Evolutionary conservation across 2,888 invertebrate genomes (phyloP).

Genomic region (Poecilobothrus nobilitatus): DNA sequence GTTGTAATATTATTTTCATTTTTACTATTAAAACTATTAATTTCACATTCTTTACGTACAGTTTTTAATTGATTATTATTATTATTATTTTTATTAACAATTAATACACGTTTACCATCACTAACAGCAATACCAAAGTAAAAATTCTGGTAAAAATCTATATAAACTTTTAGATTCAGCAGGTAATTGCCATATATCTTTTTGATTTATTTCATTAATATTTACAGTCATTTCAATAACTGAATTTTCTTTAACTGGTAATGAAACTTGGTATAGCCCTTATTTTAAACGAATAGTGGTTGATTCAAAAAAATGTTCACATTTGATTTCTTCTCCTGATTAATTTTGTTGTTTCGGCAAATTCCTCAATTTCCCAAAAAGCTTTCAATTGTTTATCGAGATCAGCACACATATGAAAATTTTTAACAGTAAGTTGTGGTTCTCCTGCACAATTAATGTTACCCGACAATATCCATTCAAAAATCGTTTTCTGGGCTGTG

Average conservation of each 20-base stretch:
- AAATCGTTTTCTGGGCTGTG: no score
- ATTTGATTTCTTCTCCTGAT: no score
- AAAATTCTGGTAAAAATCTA: slow-evolving; percentile 26
- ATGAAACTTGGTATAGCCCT: no score
- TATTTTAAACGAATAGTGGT: no score
- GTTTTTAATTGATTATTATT: background rate
- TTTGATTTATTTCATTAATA: slow-evolving; percentile 30
- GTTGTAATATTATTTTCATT: background rate
- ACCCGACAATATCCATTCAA: no score
- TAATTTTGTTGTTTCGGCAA: no score
- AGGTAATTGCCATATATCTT: slow-evolving; percentile 24
- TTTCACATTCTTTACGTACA: background rate
- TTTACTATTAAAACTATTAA: background rate
- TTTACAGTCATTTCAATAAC: slow-evolving; percentile 29
- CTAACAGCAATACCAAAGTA: slow-evolving; percentile 35
- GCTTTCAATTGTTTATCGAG: no score
- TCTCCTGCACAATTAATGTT: no score
- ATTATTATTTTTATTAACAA: slow-evolving; percentile 18
- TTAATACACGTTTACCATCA: slow-evolving; percentile 36
- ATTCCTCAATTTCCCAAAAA: no score
- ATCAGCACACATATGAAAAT: no score
- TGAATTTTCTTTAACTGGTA: slow-evolving; percentile 23
- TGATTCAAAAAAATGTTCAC: no score
- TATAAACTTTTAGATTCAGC: slow-evolving; percentile 19
- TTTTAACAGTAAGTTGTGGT: no score